Evolutionary conservation across 2,888 invertebrate genomes (phyloP), one percentile per base, ranked within the genome.

Genomic region (Holacanthella duospinosa): DNA sequence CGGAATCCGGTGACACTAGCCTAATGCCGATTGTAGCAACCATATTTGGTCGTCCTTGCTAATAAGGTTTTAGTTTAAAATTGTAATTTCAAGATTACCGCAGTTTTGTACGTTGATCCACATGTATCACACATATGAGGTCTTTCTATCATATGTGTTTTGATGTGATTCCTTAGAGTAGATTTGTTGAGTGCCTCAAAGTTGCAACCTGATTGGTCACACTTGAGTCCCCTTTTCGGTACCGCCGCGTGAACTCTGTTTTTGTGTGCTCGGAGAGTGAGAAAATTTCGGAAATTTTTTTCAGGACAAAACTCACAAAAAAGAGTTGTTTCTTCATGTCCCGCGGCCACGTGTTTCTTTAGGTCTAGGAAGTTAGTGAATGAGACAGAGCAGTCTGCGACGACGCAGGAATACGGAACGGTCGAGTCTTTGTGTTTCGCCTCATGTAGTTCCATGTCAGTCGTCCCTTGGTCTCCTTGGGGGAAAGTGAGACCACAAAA

Each of bases 291-390:
- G 48, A 48, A 48, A 16, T 16, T 9, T 21, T 48, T 48, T 21
- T 21, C 48, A 48, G 48, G 48, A 21, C 48, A 48, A 21, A 48
- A 21, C 12, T 48, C 21, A 48, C 48, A 48, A 4, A 4, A 4
- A 21, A 48, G 21, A 9, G 21, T 21, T 21, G 48, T 48, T 21
- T 48, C 48, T 21, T 48, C 48, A 21, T 48, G 48, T 4, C 48
- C n/a, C 21, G 12, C 21, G 16, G 48, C 21, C 21, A 48, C 48
- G 48, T 48, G 48, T 21, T 48, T 48, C 48, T 48, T 48, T 4
- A 48, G 48, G n/a, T 48, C 48, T 21, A 16, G 48, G n/a, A 48
- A 48, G n/a, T 48, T 48, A 21, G 48, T 48, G n/a, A 48, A 48
- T 4, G 48, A 48, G 19, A 21, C 12, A 4, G n/a, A 9, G n/a